Conservation (phyloP, 2,113 vertebrate species). For the Melanerpes formicivorus region DNA sequence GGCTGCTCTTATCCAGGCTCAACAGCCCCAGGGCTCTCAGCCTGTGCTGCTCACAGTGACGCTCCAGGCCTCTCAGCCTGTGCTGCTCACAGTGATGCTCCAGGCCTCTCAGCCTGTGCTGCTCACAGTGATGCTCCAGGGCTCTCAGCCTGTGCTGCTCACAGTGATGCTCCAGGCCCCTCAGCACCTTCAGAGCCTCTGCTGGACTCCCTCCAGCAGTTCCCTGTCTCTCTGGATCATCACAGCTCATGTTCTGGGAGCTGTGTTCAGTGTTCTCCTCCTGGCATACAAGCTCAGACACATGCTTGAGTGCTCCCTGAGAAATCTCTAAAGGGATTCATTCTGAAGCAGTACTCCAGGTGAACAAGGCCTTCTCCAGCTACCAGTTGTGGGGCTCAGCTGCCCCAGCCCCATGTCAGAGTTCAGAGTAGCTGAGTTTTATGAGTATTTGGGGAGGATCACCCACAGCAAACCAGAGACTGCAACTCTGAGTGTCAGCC, state of each 20-base stretch:
- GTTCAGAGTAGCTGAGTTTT: neutral
- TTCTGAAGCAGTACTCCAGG: neutral
- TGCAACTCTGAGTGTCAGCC: neutral
- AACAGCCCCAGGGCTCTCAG: too few relatives aligned
- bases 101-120: too few relatives aligned
- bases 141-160: too few relatives aligned
- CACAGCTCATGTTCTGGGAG: neutral
- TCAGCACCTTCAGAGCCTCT: too few relatives aligned
- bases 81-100: too few relatives aligned
- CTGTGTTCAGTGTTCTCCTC: neutral
- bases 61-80: too few relatives aligned
- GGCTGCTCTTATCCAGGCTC: too few relatives aligned
- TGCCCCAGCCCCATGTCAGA: fast-evolving
- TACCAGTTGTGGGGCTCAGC: neutral
- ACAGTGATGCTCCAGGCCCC: too few relatives aligned
- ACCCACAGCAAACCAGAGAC: neutral
- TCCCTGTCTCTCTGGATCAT: too few relatives aligned
- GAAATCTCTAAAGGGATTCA: neutral
- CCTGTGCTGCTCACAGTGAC: too few relatives aligned
- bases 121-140: too few relatives aligned
- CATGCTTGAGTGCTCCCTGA: neutral
- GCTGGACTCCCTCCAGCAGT: too few relatives aligned
- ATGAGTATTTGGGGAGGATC: neutral
- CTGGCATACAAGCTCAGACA: neutral
- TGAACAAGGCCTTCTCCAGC: neutral